Evolutionary conservation across 2,113 vertebrate species (phyloP).

Genomic region (Trachemys scripta): DNA sequence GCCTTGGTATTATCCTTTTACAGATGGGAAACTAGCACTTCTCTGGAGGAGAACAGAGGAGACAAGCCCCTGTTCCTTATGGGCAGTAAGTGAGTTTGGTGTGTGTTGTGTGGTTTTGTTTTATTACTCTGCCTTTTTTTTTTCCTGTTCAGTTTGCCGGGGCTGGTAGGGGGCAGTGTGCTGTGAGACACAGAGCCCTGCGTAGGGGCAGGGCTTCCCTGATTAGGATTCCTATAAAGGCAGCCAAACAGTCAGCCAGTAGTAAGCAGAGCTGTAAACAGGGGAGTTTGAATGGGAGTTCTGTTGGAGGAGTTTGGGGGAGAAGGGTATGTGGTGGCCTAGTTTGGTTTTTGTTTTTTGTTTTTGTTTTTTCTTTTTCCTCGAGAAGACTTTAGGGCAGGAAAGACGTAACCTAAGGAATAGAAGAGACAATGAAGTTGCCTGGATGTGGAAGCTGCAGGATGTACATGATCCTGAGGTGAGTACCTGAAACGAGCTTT

Average conservation of each 20-base stretch:
- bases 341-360: background rate
- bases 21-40: background rate
- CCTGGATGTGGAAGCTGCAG: too few species aligned
- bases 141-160: background rate
- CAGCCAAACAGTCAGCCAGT: background rate
- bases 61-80: background rate
- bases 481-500: too few species aligned
- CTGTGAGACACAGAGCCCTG: background rate
- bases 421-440: too few species aligned
- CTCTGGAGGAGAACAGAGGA: background rate
- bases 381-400: background rate
- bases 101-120: background rate
- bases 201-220: background rate
- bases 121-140: background rate
- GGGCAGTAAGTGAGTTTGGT: background rate
- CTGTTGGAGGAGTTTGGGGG: background rate
- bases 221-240: background rate
- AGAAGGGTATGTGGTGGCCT: background rate
- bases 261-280: background rate
- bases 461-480: too few species aligned
- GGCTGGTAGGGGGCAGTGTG: background rate
- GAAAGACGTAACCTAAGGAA: background rate
- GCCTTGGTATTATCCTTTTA: background rate
- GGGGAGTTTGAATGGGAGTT: background rate
- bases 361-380: background rate